Evolutionary conservation across 1,140 invertebrate species (phyloP), one percentile per base, ranked within the genome.

Genomic region (Bradysia coprophila): DNA sequence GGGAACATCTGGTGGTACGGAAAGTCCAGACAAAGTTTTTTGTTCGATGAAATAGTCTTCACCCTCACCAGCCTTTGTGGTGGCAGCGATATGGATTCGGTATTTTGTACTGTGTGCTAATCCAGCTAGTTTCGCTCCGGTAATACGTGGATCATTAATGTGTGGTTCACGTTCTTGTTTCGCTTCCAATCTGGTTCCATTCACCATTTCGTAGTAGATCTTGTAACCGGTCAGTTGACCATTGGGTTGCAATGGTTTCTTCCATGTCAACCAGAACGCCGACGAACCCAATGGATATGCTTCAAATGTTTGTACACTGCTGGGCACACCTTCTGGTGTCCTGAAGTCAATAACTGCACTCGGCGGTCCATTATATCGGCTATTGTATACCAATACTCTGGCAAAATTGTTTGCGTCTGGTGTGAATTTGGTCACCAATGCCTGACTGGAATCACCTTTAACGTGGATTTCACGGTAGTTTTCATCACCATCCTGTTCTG

Each of bases 291-390:
- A 71, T 0, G 84, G 82, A 51, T 78, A 77, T 1, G 81, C 88
- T 54, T 87, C 80, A 39, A 72, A 64, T n/a, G 73, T 73, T 39
- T 81, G 70, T 6, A 96, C 88, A 3, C 89, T 79, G 10, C 88
- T 91, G 1, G 93, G 93, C 19, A 78, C 80, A 61, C 91, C 93
- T 74, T 96, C 90, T 2, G 87, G 86, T 8, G 87, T 96, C 34
- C 79, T 69, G 55, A 97, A 88, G 45, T 71, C 75, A 21, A 97
- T 66, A 1, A 71, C 71, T 48, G 90, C 80, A 50, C 88, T 93
- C 2, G 81, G 67, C 13, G 92, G 89, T 28, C 94, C 93, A 59
- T 86, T 86, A 59, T 85, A 90, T 47, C 75, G 69, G 37, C 85
- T 86, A 59, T 97, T 98, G 53, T 87, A 89, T 1, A 82, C 92